Evolutionary conservation across 2,797 vertebrate genomes (phyloP).

Genomic region (Chaenodraco wilsoni): DNA sequence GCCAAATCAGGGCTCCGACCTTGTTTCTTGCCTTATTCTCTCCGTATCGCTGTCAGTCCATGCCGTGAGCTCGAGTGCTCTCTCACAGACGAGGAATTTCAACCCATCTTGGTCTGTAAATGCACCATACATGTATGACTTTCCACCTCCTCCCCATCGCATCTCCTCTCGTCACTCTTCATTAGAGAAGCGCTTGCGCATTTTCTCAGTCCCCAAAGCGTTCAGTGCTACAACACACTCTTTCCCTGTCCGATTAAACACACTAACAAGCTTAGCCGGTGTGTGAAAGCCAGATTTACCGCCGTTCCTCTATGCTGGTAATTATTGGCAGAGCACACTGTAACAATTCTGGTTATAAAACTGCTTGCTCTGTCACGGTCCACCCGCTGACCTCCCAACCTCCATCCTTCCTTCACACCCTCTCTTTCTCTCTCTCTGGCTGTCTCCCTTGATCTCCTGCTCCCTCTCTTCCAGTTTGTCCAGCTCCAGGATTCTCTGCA

Average conservation of each 20-base stretch:
- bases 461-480: slow-evolving; percentile 56
- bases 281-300: slow-evolving; percentile 78
- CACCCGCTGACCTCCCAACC: slow-evolving; percentile 58
- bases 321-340: slow-evolving; percentile 75
- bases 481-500: slow-evolving; percentile 57
- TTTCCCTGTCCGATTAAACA: slow-evolving; percentile 77
- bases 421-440: slow-evolving; percentile 36
- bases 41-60: neutral
- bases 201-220: slow-evolving; percentile 60
- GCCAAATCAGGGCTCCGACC: slow-evolving; percentile 16
- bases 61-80: slow-evolving; percentile 3
- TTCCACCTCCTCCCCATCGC: slow-evolving; percentile 6
- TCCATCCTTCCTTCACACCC: slow-evolving; percentile 49
- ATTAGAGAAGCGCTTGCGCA: slow-evolving; percentile 41
- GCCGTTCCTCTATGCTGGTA: slow-evolving; percentile 63
- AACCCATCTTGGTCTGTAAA: slow-evolving; percentile 44
- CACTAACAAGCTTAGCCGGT: slow-evolving; percentile 77
- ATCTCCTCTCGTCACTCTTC: slow-evolving; percentile 47
- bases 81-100: slow-evolving; percentile 59
- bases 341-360: slow-evolving; percentile 75
- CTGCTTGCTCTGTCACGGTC: slow-evolving; percentile 74
- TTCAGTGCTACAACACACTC: slow-evolving; percentile 68
- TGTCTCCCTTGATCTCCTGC: slow-evolving; percentile 40
- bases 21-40: neutral
- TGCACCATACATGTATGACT: slow-evolving; percentile 44